These are phyloP conservation scores for Trachops cirrhosus DNA, from an alignment of 2,797 vertebrate species.

Conservation along the genomic window DNA sequence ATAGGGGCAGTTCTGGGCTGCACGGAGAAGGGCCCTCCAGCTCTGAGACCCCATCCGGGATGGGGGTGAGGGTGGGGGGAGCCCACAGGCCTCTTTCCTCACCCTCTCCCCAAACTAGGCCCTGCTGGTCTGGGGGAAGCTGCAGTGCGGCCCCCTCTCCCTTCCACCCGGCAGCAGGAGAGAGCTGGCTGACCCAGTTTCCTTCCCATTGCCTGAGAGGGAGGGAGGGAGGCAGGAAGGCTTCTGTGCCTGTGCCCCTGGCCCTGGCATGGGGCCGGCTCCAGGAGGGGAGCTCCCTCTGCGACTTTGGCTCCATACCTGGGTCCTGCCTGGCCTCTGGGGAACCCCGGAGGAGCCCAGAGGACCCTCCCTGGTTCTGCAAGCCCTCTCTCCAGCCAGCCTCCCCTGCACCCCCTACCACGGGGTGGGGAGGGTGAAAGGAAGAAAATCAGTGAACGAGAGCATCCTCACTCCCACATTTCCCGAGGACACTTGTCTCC, in stretches of 20 bases:
- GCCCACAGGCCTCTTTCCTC: neutral
- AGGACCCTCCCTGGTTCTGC: neutral
- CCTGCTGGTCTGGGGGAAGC: conserved; percentile 62
- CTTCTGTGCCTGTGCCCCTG: conserved; percentile 58
- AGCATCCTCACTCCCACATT: neutral
- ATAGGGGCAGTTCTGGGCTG: neutral
- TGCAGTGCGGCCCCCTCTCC: conserved; percentile 61
- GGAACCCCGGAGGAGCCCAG: neutral
- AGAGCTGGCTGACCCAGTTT: conserved; percentile 78
- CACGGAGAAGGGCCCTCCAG: accelerated
- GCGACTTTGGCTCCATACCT: neutral
- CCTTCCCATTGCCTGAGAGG: conserved; percentile 62
- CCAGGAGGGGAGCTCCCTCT: neutral
- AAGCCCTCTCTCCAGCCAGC: neutral
- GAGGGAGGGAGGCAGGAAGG: conserved; percentile 59
- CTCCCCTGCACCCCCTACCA: neutral
- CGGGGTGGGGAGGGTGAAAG: neutral
- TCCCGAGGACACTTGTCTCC: conserved; percentile 60
- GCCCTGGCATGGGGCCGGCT: conserved; percentile 56
- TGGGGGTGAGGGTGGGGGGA: neutral
- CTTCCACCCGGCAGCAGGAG: conserved; percentile 62
- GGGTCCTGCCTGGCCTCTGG: neutral
- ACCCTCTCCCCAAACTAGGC: neutral
- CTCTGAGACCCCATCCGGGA: neutral
- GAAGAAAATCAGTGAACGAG: conserved; percentile 24